Evolutionary conservation across 2,797 vertebrate genomes (phyloP).

Genomic region (Oreortyx pictus): DNA sequence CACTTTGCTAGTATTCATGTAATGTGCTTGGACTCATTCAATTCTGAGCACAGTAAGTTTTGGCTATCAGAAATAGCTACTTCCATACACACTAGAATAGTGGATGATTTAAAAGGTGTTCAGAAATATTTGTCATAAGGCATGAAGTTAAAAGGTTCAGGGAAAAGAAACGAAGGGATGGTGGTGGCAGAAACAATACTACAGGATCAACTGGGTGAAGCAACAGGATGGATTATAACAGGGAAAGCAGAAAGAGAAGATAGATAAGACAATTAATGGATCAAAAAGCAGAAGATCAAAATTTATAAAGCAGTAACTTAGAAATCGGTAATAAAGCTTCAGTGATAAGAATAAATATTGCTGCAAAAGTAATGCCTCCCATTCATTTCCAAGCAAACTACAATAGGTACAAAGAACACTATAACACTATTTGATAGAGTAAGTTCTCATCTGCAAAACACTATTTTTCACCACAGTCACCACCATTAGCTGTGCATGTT

Average conservation of each 20-base stretch:
- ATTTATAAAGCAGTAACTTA: conserved; percentile 18
- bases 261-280: conserved; percentile 6
- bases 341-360: neutral
- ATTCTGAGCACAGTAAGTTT: conserved; percentile 3
- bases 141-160: neutral
- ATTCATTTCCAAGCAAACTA: too few species aligned
- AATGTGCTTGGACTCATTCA: neutral
- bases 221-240: neutral
- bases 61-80: neutral
- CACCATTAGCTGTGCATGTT: neutral
- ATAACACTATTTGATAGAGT: neutral
- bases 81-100: neutral
- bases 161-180: neutral
- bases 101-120: neutral
- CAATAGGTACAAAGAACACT: neutral
- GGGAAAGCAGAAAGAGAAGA: conserved; percentile 2
- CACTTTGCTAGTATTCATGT: neutral
- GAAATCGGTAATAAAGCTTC: conserved; percentile 10
- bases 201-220: conserved; percentile 4
- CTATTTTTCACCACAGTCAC: neutral
- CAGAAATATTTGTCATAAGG: conserved; percentile 26
- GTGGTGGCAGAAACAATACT: neutral
- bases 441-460: neutral
- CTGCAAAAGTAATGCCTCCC: too few species aligned
- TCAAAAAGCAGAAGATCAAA: conserved; percentile 18